Evolutionary conservation across 1,140 invertebrate species (phyloP), one percentile per base, ranked within the genome.

Genomic region (Cherax quadricarinatus): DNA sequence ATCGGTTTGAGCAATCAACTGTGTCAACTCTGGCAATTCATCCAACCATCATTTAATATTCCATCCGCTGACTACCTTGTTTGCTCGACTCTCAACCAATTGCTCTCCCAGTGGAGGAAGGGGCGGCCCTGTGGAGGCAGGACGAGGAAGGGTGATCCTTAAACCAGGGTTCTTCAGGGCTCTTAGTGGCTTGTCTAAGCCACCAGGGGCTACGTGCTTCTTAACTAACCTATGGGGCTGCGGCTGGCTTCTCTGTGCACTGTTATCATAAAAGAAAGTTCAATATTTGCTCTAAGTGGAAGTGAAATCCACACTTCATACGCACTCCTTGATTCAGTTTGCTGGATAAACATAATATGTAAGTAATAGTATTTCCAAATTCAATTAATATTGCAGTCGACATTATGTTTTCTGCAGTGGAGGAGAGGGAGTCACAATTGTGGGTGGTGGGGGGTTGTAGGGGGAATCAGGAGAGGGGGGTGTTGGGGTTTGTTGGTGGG

Each of bases 21-120:
- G 86, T 85, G 91, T 92, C 91, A 92, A 92, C 91, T 89, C 82
- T 60, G 82, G 86, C 91, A 92, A 92, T 92, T 92, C 91, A 92
- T 88, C 91, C 91, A 87, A 92, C 91, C 91, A 92, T 92, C 91
- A 92, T 92, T 92, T 92, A 92, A 92, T 92, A 92, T 92, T 92
- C 91, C 91, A 92, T 88, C 80, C 87, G 80, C 91, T 78, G 87
- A 92, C 91, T 92, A 88, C 86, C 91, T 81, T 92, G 91, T 92
- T 92, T 92, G 82, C 91, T 84, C 81, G 66, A n/a, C 91, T 92
- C 91, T 92, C 91, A 92, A 92, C 91, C 86, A 88, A 92, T 92
- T 92, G 91, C 81, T 92, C 85, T 81, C 49, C 81, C 48, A 85
- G 88, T 73, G 81, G 62, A 66, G 75, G 21, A 90, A 41, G 21